Base-by-base conservation (phyloP, 2,888 invertebrate species). In the Drosophila anceps region DNA sequence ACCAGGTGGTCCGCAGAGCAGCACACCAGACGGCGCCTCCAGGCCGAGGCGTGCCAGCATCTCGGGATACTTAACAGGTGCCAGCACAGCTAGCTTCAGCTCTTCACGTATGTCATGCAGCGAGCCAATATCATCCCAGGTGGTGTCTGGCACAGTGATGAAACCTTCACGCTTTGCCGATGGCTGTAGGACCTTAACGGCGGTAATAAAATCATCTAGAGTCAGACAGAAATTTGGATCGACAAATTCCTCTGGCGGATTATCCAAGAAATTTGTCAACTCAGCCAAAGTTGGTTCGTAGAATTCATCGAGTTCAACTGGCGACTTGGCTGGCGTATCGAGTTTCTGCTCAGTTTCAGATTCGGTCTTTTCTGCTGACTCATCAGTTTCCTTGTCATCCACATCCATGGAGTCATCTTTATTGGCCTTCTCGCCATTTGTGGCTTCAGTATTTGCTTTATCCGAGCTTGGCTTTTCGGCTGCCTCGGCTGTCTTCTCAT, bases 41-140 rank as follows among this genome's bases (percentile, higher is more conserved):
- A 99, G 93, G 0, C 98, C 98, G 57, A 98, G 94, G 53, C 95
- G 94, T 65, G 95, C 95, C 88, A 98, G 95, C 81, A 96, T 95
- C 74, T 97, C 96, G 0, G 97, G 96, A 93, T 98, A 96, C 89
- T 96, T 96, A 0, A 99, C 97, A 31, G 99, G 98, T 20, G 97
- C 98, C 93, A 98, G 93, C 76, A 99, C 98, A 50, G 98, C 96
- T 93, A 98, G 94, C 92, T 98, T 96, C 39, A 99, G 94, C 90
- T 98, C 98, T 90, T 98, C 96, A 61, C 98, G 94, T 50, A 99
- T 96, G 91, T 97, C 95, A 58, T 95, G 94, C 58, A 99, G 93
- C 0, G 99, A 98, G 0, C 99, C 99, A 79, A 99, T 95, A 94
- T 99, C 98, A 43, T 97, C 96, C 99, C 99, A 99, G 1, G 98